phyloP scores from a whole-genome alignment of 2,888 invertebrate genomes.

The Junonia oenone region DNA sequence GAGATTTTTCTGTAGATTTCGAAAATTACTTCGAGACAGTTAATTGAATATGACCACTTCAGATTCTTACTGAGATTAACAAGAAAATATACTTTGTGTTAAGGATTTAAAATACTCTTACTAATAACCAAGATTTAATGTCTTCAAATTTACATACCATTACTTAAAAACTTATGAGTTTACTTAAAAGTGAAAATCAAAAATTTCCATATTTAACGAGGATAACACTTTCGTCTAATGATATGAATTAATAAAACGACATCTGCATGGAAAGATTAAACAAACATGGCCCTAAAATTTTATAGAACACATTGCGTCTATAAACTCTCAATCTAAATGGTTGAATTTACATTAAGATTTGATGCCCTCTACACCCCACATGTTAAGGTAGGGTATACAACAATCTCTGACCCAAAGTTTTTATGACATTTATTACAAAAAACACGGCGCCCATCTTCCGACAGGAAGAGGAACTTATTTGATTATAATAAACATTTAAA shows the following conservation, averaged over 20 bases:
- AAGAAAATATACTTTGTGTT: constrained; percentile 15
- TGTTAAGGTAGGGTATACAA: constrained; percentile 25
- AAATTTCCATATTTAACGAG: background rate
- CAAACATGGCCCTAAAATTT: constrained; percentile 48
- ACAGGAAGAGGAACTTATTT: constrained; percentile 76
- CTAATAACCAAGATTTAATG: background rate
- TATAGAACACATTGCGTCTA: constrained; percentile 64
- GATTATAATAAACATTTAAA: constrained; percentile 72
- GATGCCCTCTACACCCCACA: constrained; percentile 14
- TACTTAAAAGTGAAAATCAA: background rate
- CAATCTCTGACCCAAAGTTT: constrained; percentile 34
- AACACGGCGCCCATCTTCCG: constrained; percentile 68
- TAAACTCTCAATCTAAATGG: constrained; percentile 41
- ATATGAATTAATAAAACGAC: constrained; percentile 38
- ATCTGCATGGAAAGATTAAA: constrained; percentile 65
- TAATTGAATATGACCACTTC: constrained; percentile 70
- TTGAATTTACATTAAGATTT: constrained; percentile 29
- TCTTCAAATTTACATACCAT: background rate
- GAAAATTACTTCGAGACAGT: constrained; percentile 55
- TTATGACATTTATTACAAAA: constrained; percentile 43
- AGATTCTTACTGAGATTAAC: constrained; percentile 42
- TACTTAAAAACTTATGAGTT: background rate
- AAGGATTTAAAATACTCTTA: background rate
- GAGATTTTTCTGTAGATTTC: constrained; percentile 66
- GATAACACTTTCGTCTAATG: background rate